These are phyloP conservation scores for Busseola fusca DNA, from an alignment of 2,888 invertebrate species.

Conservation along the genomic window DNA sequence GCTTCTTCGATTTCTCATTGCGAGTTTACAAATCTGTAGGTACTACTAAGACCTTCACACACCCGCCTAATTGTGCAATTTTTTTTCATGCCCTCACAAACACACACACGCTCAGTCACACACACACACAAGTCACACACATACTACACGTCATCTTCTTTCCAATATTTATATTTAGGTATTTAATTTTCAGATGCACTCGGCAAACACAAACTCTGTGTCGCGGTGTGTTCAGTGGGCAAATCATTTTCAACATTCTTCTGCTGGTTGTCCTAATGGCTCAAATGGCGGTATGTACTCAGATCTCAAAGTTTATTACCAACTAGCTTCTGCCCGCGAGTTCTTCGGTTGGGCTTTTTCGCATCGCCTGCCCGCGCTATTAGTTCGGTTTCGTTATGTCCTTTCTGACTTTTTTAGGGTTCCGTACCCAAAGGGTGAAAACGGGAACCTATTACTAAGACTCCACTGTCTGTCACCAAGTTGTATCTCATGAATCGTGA, in stretches of 20 bases:
- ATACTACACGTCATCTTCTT: too few relatives aligned
- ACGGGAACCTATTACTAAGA: too few relatives aligned
- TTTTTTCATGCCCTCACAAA: too few relatives aligned
- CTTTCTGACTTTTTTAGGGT: neutral
- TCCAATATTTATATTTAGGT: too few relatives aligned
- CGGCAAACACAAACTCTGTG: constrained; percentile 63
- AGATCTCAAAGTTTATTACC: neutral
- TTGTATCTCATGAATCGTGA: too few relatives aligned
- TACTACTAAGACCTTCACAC: neutral
- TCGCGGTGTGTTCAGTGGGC: constrained; percentile 66
- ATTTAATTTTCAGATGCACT: constrained; percentile 66
- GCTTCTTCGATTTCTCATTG: too few relatives aligned
- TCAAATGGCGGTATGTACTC: constrained; percentile 65
- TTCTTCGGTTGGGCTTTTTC: neutral
- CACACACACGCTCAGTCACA: too few relatives aligned
- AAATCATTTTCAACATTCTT: constrained; percentile 65
- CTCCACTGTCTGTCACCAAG: too few relatives aligned
- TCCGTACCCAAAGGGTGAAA: too few relatives aligned
- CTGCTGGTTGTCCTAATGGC: constrained; percentile 64
- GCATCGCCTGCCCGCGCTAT: neutral
- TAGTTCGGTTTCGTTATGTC: neutral
- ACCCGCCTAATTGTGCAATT: neutral
- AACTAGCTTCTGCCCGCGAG: neutral
- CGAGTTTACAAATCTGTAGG: neutral
- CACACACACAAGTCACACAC: too few relatives aligned